Base-by-base conservation (phyloP, 2,888 invertebrate genomes). In the Portevinia maculata region DNA sequence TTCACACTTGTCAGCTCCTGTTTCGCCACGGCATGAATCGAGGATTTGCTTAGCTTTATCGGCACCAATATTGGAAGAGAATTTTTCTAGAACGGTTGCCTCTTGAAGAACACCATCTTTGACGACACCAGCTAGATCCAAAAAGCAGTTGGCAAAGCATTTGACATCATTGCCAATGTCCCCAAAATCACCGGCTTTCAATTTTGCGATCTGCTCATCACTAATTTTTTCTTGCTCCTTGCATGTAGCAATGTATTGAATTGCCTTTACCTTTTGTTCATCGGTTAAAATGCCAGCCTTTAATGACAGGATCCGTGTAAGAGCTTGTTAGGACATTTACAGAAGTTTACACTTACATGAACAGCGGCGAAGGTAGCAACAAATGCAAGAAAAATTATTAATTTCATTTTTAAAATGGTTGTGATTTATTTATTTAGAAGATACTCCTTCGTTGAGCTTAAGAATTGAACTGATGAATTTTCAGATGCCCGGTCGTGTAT, bases 91-190 rank as follows among this genome's bases (percentile, higher is more conserved):
- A 1, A 87, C 70, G 7, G 79, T 70, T 13, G 79, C 86, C 6
- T 86, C 65, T 24, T 88, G 86, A 8, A 90, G 19, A 55, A 86
- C 84, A 1, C 88, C 89, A 60, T 88, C 85, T 48, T 62, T 85
- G 0, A 88, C 0, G 11, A 88, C 81, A n/a, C 88, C 89, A 1
- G 48, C 1, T 70, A 88, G 87, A 76, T 89, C 89, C 55, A 90
- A 84, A 85, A 89, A 88, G 17, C 90, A 90, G 37, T 88, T 87
- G 32, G 87, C 74, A 39, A 90, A 89, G 73, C 90, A 90, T 74
- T 89, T 88, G 3, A 85, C 19, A 55, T 86, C 87, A 0, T 70
- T 75, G 64, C 87, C 86, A 3, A 34, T 60, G 34, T 86, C 85
- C 0, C 84, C 74, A 3, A 86, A 87, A 2, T 88, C 87, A 5